Evolutionary conservation across 1,140 invertebrate genomes (phyloP), one percentile per base, ranked within the genome.

Genomic region (Cotesia vestalis): DNA sequence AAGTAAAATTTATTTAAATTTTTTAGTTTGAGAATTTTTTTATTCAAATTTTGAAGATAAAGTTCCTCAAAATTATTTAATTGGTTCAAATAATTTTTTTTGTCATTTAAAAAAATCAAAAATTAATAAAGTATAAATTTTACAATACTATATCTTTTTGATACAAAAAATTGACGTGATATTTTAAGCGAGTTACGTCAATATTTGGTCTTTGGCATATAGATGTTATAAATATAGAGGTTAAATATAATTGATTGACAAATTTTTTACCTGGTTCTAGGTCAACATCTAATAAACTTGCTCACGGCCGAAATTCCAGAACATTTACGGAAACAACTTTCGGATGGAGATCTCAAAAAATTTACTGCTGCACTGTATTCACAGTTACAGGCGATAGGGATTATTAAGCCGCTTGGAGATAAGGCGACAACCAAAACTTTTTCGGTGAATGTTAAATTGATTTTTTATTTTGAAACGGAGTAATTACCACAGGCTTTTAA

Each of bases 251-350:
- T 40, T 40, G 8, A 14, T 40, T 63, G 53, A 9, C 9, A 8
- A 55, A 51, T 55, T 17, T 53, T 68, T n/a, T 61, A 6, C 9
- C 55, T 59, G 61, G 46, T 79, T 79, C 6, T 86, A 97, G 96
- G 95, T 81, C 92, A 96, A 86, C 95, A 96, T 92, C 88, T 98
- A 75, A 88, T 96, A 61, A 94, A 95, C 82, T 96, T 95, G 94
- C 90, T 96, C 73, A 88, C 93, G 66, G 94, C 94, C 12, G 91
- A 93, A n/a, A 90, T 94, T 72, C 88, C 89, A 59, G 91, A 95
- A 79, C 90, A 92, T 78, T 81, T 93, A 3, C 59, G 17, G 89
- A 89, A 75, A 73, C 90, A 80, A 62, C 84, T 94, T 51, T 91
- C 89, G 51, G 88, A 90, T 66, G 90, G 92, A 79, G 94, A 96